Evolutionary conservation across 2,797 vertebrate species (phyloP).

Genomic region (Centropyge bicolor): DNA sequence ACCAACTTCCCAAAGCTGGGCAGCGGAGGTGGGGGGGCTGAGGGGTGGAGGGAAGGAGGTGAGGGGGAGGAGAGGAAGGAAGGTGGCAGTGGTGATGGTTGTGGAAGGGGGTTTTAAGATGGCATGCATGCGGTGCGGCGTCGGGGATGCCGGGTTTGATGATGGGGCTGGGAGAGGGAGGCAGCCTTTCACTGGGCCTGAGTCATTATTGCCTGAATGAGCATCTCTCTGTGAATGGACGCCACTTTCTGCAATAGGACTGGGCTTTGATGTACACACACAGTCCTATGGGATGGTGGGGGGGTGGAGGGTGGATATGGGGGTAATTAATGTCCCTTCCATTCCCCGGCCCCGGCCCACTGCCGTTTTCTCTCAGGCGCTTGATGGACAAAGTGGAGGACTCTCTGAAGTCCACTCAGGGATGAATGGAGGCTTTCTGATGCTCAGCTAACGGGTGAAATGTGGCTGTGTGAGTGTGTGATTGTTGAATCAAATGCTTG

Average conservation of each 20-base stretch:
- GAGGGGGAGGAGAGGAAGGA: neutral
- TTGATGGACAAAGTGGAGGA: constrained; percentile 74
- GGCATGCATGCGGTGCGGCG: constrained; percentile 59
- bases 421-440: constrained; percentile 78
- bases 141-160: constrained; percentile 13
- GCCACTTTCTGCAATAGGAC: constrained; percentile 53
- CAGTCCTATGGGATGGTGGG: constrained; percentile 38
- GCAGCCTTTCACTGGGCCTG: constrained; percentile 52
- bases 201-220: constrained; percentile 73
- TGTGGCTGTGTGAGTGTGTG: constrained; percentile 57
- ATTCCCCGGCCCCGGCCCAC: constrained; percentile 38
- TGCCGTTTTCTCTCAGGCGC: constrained; percentile 55
- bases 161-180: constrained; percentile 39
- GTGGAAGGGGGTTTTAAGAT: constrained; percentile 48
- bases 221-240: constrained; percentile 66
- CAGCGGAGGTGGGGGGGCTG: constrained; percentile 17
- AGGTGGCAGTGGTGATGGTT: neutral
- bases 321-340: constrained; percentile 72
- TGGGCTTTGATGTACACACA: constrained; percentile 70
- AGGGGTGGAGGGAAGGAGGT: constrained; percentile 2
- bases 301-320: constrained; percentile 25
- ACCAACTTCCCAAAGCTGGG: constrained; percentile 75
- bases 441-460: constrained; percentile 59
- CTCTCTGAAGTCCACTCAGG: constrained; percentile 69
- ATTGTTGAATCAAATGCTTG: constrained; percentile 61